phyloP scores from a whole-genome alignment of 2,888 invertebrate genomes.

The Hemicrepidius hirtus region DNA sequence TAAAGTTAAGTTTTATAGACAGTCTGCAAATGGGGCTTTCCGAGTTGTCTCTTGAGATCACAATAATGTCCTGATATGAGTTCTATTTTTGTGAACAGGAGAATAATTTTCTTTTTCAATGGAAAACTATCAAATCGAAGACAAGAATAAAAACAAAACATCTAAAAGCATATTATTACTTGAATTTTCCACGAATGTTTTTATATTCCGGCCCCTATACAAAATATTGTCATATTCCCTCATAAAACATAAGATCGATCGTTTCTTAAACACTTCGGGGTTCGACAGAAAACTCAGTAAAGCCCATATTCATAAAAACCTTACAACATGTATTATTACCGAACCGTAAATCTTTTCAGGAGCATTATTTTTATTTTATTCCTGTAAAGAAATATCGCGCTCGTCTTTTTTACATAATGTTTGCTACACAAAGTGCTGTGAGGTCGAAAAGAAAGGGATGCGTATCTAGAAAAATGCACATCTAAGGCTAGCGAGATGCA shows the following conservation, averaged over 20 bases:
- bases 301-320: constrained; percentile 46
- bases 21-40: too few species aligned
- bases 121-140: too few species aligned
- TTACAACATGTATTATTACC: constrained; percentile 52
- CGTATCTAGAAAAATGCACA: constrained; percentile 27
- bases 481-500: constrained; percentile 36
- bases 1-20: too few species aligned
- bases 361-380: constrained; percentile 47
- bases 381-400: constrained; percentile 42
- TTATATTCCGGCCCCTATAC: background rate
- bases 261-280: constrained; percentile 21
- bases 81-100: too few species aligned
- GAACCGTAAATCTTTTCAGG: constrained; percentile 49
- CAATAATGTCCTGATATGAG: too few species aligned
- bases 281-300: constrained; percentile 6
- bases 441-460: constrained; percentile 35
- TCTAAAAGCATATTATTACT: background rate
- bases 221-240: background rate
- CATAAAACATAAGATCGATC: constrained; percentile 27
- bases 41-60: too few species aligned
- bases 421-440: constrained; percentile 28
- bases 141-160: too few species aligned
- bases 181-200: too few species aligned
- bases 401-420: constrained; percentile 33
- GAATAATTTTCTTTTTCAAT: too few species aligned